Conservation (phyloP, 2,113 vertebrate genomes). For the Strix aluco region DNA sequence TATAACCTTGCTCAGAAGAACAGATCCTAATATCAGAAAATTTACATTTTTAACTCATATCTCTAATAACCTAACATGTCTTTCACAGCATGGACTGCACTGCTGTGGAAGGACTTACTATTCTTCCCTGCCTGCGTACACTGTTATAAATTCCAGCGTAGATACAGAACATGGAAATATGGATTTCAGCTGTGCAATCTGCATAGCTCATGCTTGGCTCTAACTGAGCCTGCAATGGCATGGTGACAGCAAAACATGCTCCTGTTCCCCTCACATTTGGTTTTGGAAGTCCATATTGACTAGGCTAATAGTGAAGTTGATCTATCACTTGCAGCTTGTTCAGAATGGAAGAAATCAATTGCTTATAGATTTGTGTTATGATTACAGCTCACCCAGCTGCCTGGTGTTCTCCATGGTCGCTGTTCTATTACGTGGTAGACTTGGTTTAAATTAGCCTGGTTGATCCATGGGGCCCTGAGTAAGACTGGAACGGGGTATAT, state of each 20-base stretch:
- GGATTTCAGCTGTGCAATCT: neutral
- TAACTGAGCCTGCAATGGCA: neutral
- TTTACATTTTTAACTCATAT: neutral
- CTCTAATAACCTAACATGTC: neutral
- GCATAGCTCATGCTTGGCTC: neutral
- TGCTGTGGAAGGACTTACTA: neutral
- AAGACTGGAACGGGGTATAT: neutral
- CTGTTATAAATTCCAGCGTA: neutral
- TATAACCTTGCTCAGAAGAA: neutral
- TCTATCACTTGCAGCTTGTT: neutral
- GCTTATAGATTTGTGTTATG: conserved; percentile 23
- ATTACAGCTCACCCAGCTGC: neutral
- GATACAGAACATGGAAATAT: neutral
- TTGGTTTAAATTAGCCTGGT: neutral
- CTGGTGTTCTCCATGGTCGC: accelerated
- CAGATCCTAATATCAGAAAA: neutral
- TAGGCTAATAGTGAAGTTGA: neutral
- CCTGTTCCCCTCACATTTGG: neutral
- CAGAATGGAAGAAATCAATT: conserved; percentile 41
- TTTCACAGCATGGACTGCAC: neutral
- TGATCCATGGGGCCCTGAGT: neutral
- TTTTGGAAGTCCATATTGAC: neutral
- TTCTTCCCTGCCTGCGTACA: neutral
- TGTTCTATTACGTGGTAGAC: neutral
- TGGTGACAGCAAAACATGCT: neutral